Base-by-base conservation (phyloP, 2,113 vertebrate species). In the Rallus limicola region DNA sequence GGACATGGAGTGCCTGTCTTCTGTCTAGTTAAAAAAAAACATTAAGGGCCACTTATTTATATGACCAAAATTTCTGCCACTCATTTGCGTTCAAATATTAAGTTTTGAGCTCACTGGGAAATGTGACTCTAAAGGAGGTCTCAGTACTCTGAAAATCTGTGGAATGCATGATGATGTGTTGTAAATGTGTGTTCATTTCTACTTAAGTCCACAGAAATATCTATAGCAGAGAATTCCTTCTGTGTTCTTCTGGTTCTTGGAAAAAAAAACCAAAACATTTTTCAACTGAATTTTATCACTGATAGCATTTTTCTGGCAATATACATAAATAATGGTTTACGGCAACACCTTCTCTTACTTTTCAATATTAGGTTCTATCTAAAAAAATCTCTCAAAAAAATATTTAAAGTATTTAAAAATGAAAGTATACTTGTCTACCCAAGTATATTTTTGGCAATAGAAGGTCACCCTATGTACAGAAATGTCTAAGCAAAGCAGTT, bases 111-210 rank as follows among this genome's bases (percentile, higher is more conserved):
- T 72, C 24, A 38, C 28, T 72, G 31, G 53, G 24, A 84, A 69
- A 64, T 53, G 16, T 59, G n/a, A 5, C 9, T 52, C 24, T 71
- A 42, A 62, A 76, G 28, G 40, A 53, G 21, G 53, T 56, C 16
- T 84, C 25, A 42, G 38, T 46, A 36, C 14, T 28, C 33, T 24
- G 33, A 71, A 62, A 58, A 65, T 11, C 23, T n/a, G 16, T 72
- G 29, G 11, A 48, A 15, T 55, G 31, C 11, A 15, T 58, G 38
- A 5, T 92, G 29, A 16, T 0, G 0, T 53, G 11, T 48, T 38
- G 23, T 34, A 86, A 62, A 25, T 52, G 25, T 62, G 3, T 65
- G 18, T 29, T 74, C 65, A n/a, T 3, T 44, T 36, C 24, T 14
- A 34, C 9, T 78, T 86, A 70, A 91, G 77, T 24, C 48, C 56